Base-by-base conservation (phyloP, 2,797 vertebrate species). In the Sebastes kiyomatsui region DNA sequence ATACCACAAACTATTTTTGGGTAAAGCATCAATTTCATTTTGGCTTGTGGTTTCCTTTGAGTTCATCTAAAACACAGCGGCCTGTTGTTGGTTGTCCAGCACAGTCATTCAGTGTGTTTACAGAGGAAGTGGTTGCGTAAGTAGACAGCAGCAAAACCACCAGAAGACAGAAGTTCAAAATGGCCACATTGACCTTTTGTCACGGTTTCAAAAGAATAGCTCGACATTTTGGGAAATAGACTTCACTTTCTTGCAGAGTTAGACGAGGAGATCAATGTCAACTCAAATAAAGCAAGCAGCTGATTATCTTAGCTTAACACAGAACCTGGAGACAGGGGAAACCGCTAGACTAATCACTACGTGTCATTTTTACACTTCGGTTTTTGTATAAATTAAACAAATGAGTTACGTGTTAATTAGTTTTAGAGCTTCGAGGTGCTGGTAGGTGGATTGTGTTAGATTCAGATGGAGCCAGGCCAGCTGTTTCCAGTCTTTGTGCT, bases 21-120 rank as follows among this genome's bases (percentile, higher is more conserved):
- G 67, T 79, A 76, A 64, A 69, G 81, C 71, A 67, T 72, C 62
- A 70, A 68, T 85, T 88, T 79, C 14, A 81, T 72, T 58, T 67
- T 67, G 75, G 77, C 23, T 79, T 87, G 90, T 74, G 87, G 82
- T 86, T 87, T 55, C 27, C 12, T 59, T 49, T 49, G 72, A 87
- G 83, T 87, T 89, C 75, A 88, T 71, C 67, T 72, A 3, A 72
- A 49, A 72, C 77, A 59, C 55, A 28, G 70, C 16, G 10, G 70
- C 11, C 82, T 72, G 79, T 58, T 87, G 81, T 88, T 84, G 84
- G 85, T 75, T 81, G 66, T 79, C 49, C 78, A 49, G 62, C 59
- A 49, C 85, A 66, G 49, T 90, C 62, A 87, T 92, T 91, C 82
- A 33, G 42, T 55, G 10, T 83, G 86, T 90, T 85, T 88, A 74